Evolutionary conservation across 2,797 vertebrate species (phyloP).

Genomic region (Anableps anableps): DNA sequence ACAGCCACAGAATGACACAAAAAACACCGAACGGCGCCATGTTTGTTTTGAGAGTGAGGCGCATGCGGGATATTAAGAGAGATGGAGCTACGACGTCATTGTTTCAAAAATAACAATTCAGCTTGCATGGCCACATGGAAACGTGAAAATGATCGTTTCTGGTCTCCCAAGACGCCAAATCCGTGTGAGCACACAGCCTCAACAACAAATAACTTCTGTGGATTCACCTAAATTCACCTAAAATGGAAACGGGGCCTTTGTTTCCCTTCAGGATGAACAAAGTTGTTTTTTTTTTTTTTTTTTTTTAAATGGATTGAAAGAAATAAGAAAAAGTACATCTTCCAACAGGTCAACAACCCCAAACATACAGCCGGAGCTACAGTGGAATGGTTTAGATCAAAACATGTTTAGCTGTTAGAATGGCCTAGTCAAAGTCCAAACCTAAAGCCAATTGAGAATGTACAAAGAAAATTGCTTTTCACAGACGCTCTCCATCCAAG

Average conservation of each 20-base stretch:
- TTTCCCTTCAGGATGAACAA: background rate
- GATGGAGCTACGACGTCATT: background rate
- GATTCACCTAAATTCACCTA: background rate
- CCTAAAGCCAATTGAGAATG: background rate
- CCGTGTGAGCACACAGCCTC: background rate
- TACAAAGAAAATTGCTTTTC: background rate
- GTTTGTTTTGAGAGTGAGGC: background rate
- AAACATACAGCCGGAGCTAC: background rate
- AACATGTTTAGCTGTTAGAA: background rate
- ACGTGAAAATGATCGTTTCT: background rate
- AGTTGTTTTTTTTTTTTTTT: background rate
- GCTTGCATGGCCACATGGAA: no score
- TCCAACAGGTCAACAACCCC: background rate
- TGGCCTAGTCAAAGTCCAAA: background rate
- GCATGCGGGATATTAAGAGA: background rate
- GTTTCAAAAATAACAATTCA: background rate
- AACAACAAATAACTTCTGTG: background rate
- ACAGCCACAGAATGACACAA: background rate
- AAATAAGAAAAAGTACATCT: background rate
- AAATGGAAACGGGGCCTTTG: background rate
- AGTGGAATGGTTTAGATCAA: background rate
- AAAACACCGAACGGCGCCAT: background rate
- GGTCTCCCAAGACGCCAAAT: background rate
- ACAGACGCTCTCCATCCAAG: no score
- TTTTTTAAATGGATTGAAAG: background rate